phyloP scores from a whole-genome alignment of 2,797 vertebrate genomes.

The Tiaroga cobitis region DNA sequence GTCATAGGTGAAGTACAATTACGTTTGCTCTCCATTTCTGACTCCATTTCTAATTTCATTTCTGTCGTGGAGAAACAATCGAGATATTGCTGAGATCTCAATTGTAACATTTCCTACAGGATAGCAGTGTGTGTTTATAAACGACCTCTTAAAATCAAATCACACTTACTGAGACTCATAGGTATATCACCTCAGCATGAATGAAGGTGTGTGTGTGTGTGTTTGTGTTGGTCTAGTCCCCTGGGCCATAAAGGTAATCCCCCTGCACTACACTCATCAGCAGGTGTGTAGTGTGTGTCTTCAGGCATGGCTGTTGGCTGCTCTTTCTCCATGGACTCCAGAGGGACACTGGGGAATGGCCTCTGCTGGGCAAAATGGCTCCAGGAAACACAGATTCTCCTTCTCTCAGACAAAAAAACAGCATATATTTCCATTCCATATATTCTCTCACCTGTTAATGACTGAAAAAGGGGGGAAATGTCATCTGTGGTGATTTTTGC shows the following conservation, averaged over 20 bases:
- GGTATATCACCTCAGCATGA: constrained; percentile 66
- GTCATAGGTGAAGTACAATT: not conserved
- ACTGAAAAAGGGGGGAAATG: constrained; percentile 52
- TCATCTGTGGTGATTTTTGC: constrained; percentile 68
- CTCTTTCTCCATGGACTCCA: constrained; percentile 75
- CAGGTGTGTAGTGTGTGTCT: constrained; percentile 74
- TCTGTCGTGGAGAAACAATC: not conserved
- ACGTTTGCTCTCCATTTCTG: not conserved
- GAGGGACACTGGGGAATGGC: constrained; percentile 76
- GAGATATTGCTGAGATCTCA: not conserved
- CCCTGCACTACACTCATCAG: constrained; percentile 72
- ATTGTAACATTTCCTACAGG: not conserved
- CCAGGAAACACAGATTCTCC: constrained; percentile 69
- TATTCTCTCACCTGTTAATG: constrained; percentile 64
- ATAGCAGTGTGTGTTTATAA: constrained; percentile 62
- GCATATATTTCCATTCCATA: constrained; percentile 59
- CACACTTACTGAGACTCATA: constrained; percentile 62
- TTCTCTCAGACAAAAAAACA: constrained; percentile 53
- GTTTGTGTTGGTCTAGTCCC: constrained; percentile 66
- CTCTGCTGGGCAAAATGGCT: constrained; percentile 76
- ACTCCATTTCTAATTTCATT: too few relatives aligned
- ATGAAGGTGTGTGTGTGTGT: constrained; percentile 60
- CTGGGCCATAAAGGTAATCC: constrained; percentile 77
- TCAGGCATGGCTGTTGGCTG: constrained; percentile 79
- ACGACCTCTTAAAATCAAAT: constrained; percentile 48